These are phyloP conservation scores for Tenualosa thibaudeaui DNA, from an alignment of 2,797 vertebrate genomes.

Conservation along the genomic window DNA sequence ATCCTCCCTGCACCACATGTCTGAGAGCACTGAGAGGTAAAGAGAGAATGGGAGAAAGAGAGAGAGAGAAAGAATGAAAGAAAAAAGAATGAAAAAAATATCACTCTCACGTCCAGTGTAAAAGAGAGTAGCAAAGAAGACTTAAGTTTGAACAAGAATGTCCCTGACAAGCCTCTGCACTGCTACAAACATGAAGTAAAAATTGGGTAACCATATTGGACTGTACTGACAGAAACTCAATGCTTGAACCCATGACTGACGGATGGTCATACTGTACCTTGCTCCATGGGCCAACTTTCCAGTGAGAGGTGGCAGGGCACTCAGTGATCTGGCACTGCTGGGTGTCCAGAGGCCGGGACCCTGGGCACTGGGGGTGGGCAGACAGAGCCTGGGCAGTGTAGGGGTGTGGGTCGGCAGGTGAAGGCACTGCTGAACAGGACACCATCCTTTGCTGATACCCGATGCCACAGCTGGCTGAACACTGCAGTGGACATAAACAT, in stretches of 20 bases:
- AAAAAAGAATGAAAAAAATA: background rate
- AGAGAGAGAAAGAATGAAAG: background rate
- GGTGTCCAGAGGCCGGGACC: slow-evolving; percentile 65
- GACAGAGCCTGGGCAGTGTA: slow-evolving; percentile 56
- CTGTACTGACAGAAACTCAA: background rate
- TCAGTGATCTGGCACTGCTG: slow-evolving; percentile 74
- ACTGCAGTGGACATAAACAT: slow-evolving; percentile 68
- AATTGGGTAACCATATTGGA: background rate
- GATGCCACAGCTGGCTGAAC: slow-evolving; percentile 81
- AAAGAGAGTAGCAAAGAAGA: background rate
- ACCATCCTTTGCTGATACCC: slow-evolving; percentile 78
- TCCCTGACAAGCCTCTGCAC: background rate
- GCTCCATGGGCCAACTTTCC: slow-evolving; percentile 88
- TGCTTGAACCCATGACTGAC: background rate
- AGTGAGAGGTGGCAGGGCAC: slow-evolving; percentile 76
- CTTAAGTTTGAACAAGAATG: background rate
- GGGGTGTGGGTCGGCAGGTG: slow-evolving; percentile 54
- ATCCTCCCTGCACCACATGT: slow-evolving; percentile 85
- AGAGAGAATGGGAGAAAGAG: background rate
- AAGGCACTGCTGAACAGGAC: slow-evolving; percentile 72
- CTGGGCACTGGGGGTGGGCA: slow-evolving; percentile 66
- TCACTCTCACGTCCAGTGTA: background rate
- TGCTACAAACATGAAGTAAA: background rate
- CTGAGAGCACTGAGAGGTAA: slow-evolving; percentile 82
- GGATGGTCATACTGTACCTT: slow-evolving; percentile 64